Base-by-base conservation (phyloP, 2,113 vertebrate species). In the Oceanites oceanicus region DNA sequence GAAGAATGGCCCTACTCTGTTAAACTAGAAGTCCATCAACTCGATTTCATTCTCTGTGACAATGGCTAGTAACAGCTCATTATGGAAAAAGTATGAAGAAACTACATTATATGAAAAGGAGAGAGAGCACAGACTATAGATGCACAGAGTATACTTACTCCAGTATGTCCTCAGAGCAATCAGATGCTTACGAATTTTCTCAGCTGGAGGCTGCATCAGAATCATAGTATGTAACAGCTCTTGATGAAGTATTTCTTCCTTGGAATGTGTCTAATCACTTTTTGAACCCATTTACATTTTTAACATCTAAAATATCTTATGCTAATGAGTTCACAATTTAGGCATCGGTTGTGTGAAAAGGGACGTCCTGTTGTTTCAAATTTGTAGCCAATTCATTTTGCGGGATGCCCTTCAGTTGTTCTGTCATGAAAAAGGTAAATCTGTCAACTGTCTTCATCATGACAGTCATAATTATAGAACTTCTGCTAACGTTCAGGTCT, bases 251-350 rank as follows among this genome's bases (percentile, higher is more conserved):
- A 88, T 93, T 95, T 90, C 82, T 94, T 92, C 77, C 85, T 94
- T 68, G 77, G 66, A 91, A 95, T 49, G 56, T 61, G 85, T 86
- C 92, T 96, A 96, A 97, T 95, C 91, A 96, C 85, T 94, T 94
- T 97, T 93, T 92, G 90, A 96, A 95, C 71, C 78, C 92, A 97
- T 95, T 97, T 96, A 94, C 92, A 97, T 96, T 95, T 95, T 96
- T 95, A 96, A 93, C 53, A 88, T 88, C 82, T 93, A 45, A 93
- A 96, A 95, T 86, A 86, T 75, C 84, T 93, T 81, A 94, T 76
- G 91, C 86, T 95, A 96, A 96, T 96, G 3, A 73, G 40, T 79
- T 93, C 67, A 92, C 53, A 88, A 94, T 90, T 94, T 79, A 83
- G 62, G 34, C 86, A 88, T 7, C 67, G 75, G 34, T 85, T 83